Conservation (phyloP, 2,888 invertebrate species). For the Rhopalosiphum nymphaeae region DNA sequence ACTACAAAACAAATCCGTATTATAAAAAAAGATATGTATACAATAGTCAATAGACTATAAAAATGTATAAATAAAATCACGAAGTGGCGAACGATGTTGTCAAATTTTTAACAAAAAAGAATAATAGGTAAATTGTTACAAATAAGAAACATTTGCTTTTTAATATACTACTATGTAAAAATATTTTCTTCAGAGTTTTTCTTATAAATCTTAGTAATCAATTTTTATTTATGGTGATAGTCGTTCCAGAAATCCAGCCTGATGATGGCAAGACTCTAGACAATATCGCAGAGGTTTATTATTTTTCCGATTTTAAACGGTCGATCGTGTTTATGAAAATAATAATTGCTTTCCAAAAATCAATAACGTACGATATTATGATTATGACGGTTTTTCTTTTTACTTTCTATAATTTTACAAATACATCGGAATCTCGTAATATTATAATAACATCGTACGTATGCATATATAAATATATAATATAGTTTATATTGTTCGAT, state of each 20-base stretch:
- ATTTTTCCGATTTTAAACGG: slow-evolving; percentile 36
- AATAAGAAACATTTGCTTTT: background rate
- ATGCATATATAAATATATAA: background rate
- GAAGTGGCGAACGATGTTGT: background rate
- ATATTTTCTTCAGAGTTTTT: background rate
- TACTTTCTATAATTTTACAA: slow-evolving; percentile 47
- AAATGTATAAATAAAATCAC: too few relatives aligned
- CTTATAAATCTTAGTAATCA: background rate
- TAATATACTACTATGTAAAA: background rate
- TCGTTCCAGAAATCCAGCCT: background rate
- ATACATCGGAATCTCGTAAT: slow-evolving; percentile 11
- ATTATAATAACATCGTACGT: background rate
- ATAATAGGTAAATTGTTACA: background rate
- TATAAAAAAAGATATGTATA: too few relatives aligned
- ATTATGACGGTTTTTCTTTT: background rate
- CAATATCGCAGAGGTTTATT: background rate
- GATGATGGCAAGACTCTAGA: background rate
- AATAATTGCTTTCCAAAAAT: slow-evolving; percentile 40
- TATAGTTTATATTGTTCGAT: background rate
- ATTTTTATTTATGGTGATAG: background rate
- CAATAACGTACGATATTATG: background rate
- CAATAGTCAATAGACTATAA: too few relatives aligned
- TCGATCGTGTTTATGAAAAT: background rate
- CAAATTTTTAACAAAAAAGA: background rate
- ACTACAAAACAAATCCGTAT: too few relatives aligned